These are phyloP conservation scores for Thaleichthys pacificus DNA, from an alignment of 2,797 vertebrate species.

Conservation along the genomic window DNA sequence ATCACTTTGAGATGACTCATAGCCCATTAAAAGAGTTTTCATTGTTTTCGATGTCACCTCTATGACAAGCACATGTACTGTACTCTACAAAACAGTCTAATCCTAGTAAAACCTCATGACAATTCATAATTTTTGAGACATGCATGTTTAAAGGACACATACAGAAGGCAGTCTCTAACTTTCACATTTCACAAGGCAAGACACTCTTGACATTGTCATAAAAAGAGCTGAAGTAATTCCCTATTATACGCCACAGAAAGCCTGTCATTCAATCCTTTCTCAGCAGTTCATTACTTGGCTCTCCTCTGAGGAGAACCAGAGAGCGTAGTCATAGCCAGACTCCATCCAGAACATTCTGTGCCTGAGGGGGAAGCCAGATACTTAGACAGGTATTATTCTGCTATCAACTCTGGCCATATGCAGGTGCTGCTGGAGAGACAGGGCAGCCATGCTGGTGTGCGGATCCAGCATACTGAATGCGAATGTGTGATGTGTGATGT, in stretches of 20 bases:
- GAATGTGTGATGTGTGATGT: slow-evolving; percentile 21
- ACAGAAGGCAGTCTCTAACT: background rate
- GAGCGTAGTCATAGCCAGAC: slow-evolving; percentile 2
- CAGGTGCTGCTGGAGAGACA: slow-evolving; percentile 4
- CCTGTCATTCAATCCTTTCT: background rate
- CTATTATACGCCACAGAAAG: background rate
- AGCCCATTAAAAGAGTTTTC: background rate
- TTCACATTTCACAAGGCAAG: background rate
- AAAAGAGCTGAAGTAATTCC: background rate
- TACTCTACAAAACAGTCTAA: background rate
- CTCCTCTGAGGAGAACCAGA: slow-evolving; percentile 4
- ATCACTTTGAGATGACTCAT: background rate
- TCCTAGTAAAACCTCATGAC: background rate
- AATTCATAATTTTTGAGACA: background rate
- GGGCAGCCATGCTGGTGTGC: slow-evolving; percentile 6
- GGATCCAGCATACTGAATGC: slow-evolving; percentile 33
- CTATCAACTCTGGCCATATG: slow-evolving; percentile 16
- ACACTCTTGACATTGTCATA: background rate
- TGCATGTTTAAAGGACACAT: background rate
- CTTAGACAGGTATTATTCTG: slow-evolving; percentile 21
- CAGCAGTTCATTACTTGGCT: background rate
- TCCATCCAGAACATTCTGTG: slow-evolving; percentile 37
- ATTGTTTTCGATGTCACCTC: slow-evolving; percentile 9
- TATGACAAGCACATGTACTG: background rate
- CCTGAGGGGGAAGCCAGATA: slow-evolving; percentile 26